Evolutionary conservation across 1,140 invertebrate genomes (phyloP), one percentile per base, ranked within the genome.

Genomic region (Stegodyphus dumicola): DNA sequence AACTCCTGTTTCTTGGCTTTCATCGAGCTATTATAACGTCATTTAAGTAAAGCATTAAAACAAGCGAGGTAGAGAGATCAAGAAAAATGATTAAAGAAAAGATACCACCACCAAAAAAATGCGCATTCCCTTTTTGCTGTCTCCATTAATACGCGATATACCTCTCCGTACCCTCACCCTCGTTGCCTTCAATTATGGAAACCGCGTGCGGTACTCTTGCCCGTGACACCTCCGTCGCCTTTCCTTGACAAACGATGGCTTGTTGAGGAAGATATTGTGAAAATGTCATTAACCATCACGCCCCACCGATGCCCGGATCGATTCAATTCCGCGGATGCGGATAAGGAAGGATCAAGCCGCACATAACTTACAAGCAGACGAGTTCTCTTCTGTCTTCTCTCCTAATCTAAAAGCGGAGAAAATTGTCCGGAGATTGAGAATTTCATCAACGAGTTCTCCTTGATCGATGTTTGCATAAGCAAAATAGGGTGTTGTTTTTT

Each of bases 201-300:
- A 79, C 77, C 77, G 66, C 77, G 77, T 70, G 67, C 66, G 77
- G 77, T 70, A 79, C 77, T 79, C 69, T 79, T 79, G 77, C 17
- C 77, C 6, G 15, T 79, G 77, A 79, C 77, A 70, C 69, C 77
- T 79, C 18, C 69, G 77, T 79, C 77, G 77, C 65, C 77, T 70
- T n/a, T 15, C 51, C 65, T 79, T 79, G 77, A 79, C 77, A 79
- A 79, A 79, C 77, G 77, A 79, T 79, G 77, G 49, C 65, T 70
- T 79, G 77, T 79, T 79, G 65, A 79, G 77, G 77, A 70, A 56
- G 77, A 79, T 79, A 79, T 79, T 79, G 77, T 79, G 67, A 79
- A 79, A 79, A 79, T 70, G 77, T 79, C 77, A 79, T 79, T 79
- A 79, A 70, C 51, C 77, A 56, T 79, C 77, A 70, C 77, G 52